phyloP scores from a whole-genome alignment of 2,888 invertebrate species.

The Rotaria macrura region DNA sequence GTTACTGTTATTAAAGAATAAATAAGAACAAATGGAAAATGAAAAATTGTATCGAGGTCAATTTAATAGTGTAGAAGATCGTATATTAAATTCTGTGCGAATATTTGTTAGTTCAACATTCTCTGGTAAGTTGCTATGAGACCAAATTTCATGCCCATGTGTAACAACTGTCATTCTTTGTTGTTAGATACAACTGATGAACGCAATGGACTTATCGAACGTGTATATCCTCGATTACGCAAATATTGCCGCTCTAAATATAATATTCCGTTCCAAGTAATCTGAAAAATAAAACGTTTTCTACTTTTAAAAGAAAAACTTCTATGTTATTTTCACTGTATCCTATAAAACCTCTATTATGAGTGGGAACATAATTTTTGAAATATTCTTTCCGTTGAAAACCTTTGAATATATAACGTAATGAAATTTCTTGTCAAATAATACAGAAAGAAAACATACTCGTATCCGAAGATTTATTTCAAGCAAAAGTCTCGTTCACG shows the following conservation, averaged over 20 bases:
- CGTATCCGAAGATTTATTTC: too few species aligned
- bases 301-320: too few species aligned
- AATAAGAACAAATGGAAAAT: background rate
- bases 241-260: background rate
- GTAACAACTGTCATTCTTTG: background rate
- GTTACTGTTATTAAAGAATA: background rate
- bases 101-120: background rate
- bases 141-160: background rate
- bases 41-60: background rate
- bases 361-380: too few species aligned
- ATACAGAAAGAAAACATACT: too few species aligned
- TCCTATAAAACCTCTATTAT: too few species aligned
- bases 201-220: background rate
- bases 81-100: background rate
- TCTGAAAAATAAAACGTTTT: too few species aligned
- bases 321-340: too few species aligned
- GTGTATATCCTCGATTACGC: background rate
- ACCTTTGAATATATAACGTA: too few species aligned
- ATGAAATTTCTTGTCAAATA: too few species aligned
- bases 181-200: background rate
- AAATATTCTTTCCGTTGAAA: too few species aligned
- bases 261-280: background rate
- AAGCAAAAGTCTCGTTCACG: too few species aligned
- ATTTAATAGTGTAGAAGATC: background rate
- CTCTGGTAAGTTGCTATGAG: background rate